phyloP scores from a whole-genome alignment of 2,113 vertebrate species.

The Prietella phreatophila region DNA sequence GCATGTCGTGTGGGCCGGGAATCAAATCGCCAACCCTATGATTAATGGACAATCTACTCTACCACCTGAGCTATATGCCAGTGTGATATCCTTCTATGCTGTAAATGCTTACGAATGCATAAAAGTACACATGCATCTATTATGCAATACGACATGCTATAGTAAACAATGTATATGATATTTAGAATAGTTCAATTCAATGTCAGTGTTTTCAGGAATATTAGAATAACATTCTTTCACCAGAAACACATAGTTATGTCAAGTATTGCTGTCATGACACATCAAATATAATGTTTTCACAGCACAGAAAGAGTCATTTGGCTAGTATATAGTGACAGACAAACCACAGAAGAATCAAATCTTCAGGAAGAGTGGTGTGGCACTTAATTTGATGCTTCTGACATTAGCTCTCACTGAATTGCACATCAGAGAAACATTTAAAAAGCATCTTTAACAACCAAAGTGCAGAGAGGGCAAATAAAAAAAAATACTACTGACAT shows the following conservation, averaged over 20 bases:
- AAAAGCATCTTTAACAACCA: neutral
- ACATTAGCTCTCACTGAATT: neutral
- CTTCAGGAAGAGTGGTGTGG: neutral
- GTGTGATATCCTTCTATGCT: neutral
- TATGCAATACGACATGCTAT: neutral
- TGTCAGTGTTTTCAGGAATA: neutral
- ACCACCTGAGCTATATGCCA: too few species aligned
- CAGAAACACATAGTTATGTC: neutral
- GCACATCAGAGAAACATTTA: slow-evolving; percentile 19
- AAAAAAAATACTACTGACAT: slow-evolving; percentile 27
- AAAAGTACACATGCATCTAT: neutral
- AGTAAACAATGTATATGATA: neutral
- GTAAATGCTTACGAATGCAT: neutral
- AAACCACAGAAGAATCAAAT: neutral
- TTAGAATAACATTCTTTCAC: neutral
- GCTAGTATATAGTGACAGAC: neutral
- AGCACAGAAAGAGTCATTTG: slow-evolving; percentile 19
- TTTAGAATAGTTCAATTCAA: neutral
- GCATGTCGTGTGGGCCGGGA: too few species aligned
- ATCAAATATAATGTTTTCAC: neutral
- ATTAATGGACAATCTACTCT: too few species aligned
- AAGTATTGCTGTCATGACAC: neutral
- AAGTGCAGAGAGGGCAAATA: neutral
- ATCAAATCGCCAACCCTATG: too few species aligned
- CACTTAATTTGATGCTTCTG: slow-evolving; percentile 18